These are phyloP conservation scores for Sebastes cheni DNA, from an alignment of 2,797 vertebrate species.

Conservation along the genomic window DNA sequence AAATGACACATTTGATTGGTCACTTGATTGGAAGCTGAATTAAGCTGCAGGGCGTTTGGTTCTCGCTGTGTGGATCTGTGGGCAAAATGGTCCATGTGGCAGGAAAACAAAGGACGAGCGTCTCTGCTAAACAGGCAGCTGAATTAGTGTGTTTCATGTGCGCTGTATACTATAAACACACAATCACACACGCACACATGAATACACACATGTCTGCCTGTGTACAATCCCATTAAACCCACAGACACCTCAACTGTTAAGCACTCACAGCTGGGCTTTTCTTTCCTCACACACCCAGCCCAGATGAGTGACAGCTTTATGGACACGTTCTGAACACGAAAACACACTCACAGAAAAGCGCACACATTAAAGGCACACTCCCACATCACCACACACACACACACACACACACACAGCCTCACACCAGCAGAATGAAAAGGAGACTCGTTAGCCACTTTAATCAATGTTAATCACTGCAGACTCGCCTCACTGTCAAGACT, in stretches of 20 bases:
- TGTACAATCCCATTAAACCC: constrained; percentile 34
- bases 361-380: constrained; percentile 27
- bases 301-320: constrained; percentile 64
- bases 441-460: constrained; percentile 79
- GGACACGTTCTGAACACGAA: constrained; percentile 40
- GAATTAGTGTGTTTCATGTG: constrained; percentile 9
- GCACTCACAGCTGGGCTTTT: constrained; percentile 63
- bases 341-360: constrained; percentile 5
- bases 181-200: not conserved
- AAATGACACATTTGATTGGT: constrained; percentile 31
- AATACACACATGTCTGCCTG: not conserved
- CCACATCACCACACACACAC: not conserved
- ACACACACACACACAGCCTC: constrained; percentile 12
- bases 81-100: constrained; percentile 35
- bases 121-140: constrained; percentile 34
- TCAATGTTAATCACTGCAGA: constrained; percentile 82
- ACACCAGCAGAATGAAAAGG: constrained; percentile 59
- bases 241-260: constrained; percentile 46
- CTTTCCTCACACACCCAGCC: constrained; percentile 26
- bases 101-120: constrained; percentile 43
- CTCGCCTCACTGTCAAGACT: constrained; percentile 70
- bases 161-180: not conserved
- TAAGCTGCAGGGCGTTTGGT: constrained; percentile 3
- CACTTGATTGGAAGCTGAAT: constrained; percentile 35
- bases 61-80: not conserved